phyloP scores from a whole-genome alignment of 2,888 invertebrate species.

The Petrolisthes cinctipes region DNA sequence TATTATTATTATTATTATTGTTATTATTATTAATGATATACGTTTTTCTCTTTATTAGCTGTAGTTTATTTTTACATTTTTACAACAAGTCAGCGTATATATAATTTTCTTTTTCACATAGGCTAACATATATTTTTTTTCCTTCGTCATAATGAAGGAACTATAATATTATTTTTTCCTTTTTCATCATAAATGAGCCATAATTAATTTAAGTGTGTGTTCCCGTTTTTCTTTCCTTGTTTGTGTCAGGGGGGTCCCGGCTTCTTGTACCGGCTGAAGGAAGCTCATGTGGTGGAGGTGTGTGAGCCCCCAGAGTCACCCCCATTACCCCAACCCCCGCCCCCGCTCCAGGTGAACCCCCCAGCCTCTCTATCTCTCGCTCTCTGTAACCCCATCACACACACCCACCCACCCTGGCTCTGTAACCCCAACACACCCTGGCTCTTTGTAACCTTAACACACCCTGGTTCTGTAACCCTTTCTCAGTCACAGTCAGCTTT shows the following conservation, averaged over 20 bases:
- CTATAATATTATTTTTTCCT: background rate
- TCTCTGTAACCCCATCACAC: background rate
- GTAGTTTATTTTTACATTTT: background rate
- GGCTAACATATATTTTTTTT: background rate
- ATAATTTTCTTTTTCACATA: background rate
- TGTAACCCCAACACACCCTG: background rate
- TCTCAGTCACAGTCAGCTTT: too few species aligned
- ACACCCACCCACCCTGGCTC: background rate
- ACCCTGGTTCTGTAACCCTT: too few species aligned
- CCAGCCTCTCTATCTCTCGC: slow-evolving; percentile 14
- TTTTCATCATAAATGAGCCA: background rate
- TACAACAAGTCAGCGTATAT: background rate
- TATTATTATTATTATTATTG: background rate
- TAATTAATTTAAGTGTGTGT: background rate
- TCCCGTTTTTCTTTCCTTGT: background rate
- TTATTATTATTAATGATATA: background rate
- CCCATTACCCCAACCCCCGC: slow-evolving; percentile 38
- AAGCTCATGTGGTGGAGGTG: slow-evolving; percentile 51
- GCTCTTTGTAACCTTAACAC: too few species aligned
- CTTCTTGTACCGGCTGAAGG: slow-evolving; percentile 15
- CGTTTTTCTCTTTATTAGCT: background rate
- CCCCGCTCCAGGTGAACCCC: slow-evolving; percentile 40
- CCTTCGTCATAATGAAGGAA: background rate
- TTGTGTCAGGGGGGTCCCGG: slow-evolving; percentile 16
- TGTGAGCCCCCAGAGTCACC: slow-evolving; percentile 51